Evolutionary conservation across 1,140 invertebrate genomes (phyloP).

Genomic region (Lepidurus arcticus): DNA sequence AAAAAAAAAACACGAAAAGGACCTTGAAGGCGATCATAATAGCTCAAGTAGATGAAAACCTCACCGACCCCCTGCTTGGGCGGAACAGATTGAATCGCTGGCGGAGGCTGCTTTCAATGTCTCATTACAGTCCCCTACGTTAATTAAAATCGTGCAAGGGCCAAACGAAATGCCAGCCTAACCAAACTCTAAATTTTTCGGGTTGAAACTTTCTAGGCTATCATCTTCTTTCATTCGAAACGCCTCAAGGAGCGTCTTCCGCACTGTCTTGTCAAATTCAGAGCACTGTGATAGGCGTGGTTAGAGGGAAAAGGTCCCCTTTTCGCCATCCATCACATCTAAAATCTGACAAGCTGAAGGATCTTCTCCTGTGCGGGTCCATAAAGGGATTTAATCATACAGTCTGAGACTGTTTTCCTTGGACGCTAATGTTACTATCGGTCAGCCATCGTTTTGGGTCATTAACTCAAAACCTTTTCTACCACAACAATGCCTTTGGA

Average conservation of each 20-base stretch:
- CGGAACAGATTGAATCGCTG: slow-evolving; percentile 3
- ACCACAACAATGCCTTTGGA: not conserved
- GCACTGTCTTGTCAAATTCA: slow-evolving; percentile 2
- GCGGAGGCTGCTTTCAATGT: slow-evolving; percentile 20
- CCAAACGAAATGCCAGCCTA: not conserved
- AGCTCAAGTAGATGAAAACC: slow-evolving; percentile 12
- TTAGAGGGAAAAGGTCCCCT: not conserved
- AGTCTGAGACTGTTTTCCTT: not conserved
- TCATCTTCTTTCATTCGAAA: not conserved
- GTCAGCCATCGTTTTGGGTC: slow-evolving; percentile 1
- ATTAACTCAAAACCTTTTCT: not conserved
- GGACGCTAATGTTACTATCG: slow-evolving; percentile 21
- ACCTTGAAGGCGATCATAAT: not conserved
- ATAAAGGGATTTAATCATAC: not conserved
- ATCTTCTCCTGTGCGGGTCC: not conserved
- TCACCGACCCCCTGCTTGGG: slow-evolving; percentile 11
- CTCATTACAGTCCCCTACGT: slow-evolving; percentile 14
- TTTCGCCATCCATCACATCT: slow-evolving; percentile 9
- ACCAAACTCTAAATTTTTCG: not conserved
- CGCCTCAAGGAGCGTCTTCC: not conserved
- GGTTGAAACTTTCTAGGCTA: not conserved
- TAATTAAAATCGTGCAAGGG: slow-evolving; percentile 18
- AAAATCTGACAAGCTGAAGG: not conserved
- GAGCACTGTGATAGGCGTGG: not conserved
- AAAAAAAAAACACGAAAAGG: not conserved